These are phyloP conservation scores for Cephalopterus ornatus DNA, from an alignment of 2,113 vertebrate genomes.

Conservation along the genomic window DNA sequence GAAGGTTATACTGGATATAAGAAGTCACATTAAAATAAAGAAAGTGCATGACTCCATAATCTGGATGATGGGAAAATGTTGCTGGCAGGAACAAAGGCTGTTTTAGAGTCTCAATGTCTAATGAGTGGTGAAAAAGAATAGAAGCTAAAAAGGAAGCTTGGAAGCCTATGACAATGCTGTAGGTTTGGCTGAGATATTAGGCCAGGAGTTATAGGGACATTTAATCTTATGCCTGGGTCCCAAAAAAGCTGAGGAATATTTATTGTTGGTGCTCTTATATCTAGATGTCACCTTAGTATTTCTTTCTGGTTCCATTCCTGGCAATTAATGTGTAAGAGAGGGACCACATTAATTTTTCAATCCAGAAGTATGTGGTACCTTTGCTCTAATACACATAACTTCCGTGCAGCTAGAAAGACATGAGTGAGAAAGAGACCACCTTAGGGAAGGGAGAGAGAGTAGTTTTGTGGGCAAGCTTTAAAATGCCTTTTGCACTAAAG, in stretches of 20 bases:
- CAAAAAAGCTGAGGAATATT: constrained; percentile 20
- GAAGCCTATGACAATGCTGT: background rate
- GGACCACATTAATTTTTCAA: constrained; percentile 6
- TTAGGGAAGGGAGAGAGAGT: background rate
- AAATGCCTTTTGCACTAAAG: background rate
- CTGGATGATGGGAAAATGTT: background rate
- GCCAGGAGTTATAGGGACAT: background rate
- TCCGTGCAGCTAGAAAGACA: background rate
- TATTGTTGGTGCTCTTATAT: background rate
- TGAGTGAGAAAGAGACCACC: background rate
- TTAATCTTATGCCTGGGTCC: background rate
- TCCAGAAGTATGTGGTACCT: background rate
- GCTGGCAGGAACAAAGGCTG: background rate
- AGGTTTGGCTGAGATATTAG: constrained; percentile 3
- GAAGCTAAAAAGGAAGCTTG: background rate
- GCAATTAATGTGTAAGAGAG: background rate
- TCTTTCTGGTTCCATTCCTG: background rate
- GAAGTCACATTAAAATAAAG: background rate
- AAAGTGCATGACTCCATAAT: constrained; percentile 16
- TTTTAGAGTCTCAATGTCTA: background rate
- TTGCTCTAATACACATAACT: background rate
- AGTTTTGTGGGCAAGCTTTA: background rate
- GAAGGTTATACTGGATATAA: background rate
- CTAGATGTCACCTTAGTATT: background rate
- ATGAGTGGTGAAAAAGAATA: background rate